phyloP scores from a whole-genome alignment of 2,888 invertebrate genomes.

The Eupithecia inturbata region DNA sequence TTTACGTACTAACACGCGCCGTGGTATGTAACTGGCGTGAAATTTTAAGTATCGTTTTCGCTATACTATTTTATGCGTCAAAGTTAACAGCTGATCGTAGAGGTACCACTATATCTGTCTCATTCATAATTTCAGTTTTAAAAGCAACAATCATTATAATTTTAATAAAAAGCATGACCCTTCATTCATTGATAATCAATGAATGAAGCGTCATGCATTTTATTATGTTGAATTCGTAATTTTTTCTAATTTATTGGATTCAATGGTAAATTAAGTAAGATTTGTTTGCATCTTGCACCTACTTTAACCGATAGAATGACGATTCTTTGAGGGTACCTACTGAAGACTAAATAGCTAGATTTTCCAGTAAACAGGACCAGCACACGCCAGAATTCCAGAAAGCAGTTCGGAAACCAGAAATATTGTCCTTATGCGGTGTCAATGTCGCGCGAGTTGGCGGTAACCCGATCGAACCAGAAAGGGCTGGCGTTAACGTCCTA shows the following conservation, averaged over 20 bases:
- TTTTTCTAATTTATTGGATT: not conserved
- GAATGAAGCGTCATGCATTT: not conserved
- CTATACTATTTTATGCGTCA: not conserved
- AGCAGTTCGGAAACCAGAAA: conserved; percentile 16
- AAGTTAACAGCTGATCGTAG: not conserved
- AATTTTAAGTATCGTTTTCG: not conserved
- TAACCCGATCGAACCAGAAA: conserved; percentile 30
- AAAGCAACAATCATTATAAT: not conserved
- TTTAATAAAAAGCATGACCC: too few relatives aligned
- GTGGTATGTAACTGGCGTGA: not conserved
- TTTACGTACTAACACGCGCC: not conserved
- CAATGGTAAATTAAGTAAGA: not conserved
- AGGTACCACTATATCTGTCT: not conserved
- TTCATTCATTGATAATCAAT: not conserved
- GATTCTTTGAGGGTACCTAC: not conserved
- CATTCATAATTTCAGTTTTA: not conserved
- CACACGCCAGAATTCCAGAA: not conserved
- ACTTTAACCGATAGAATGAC: not conserved
- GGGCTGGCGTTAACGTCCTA: conserved; percentile 15
- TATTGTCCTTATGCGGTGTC: conserved; percentile 7
- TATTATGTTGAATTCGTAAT: not conserved
- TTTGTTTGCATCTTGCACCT: not conserved
- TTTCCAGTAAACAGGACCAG: not conserved
- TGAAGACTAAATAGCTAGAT: not conserved
- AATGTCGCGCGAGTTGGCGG: conserved; percentile 18